Percentiles rank a stretch among this genome's conserved stretches.
These are phyloP conservation scores for Nesometra sesokonis DNA, from an alignment of 35 echinoderm and acorn worm species.

Conservation along the genomic window DNA sequence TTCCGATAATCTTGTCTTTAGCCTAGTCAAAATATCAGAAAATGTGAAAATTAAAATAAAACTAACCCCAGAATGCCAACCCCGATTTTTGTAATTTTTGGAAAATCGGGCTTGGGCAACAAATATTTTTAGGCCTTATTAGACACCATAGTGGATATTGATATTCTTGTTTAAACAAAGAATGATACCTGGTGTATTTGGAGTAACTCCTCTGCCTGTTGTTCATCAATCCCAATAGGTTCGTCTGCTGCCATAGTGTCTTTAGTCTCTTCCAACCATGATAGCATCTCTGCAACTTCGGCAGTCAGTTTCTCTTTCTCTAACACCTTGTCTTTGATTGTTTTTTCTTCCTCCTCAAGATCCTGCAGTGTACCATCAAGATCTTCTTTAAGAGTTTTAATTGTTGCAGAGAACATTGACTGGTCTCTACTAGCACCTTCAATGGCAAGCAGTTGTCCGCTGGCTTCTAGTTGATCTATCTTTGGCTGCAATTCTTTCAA, in stretches of 20 bases:
- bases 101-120: too few relatives aligned
- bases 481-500: neutral
- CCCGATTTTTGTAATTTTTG: too few relatives aligned
- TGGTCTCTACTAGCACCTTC: neutral
- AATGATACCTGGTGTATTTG: slow-evolving; percentile 48
- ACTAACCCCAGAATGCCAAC: too few relatives aligned
- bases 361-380: neutral
- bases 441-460: neutral
- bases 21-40: too few relatives aligned
- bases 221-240: slow-evolving; percentile 27
- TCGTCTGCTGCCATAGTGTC: slow-evolving; percentile 2
- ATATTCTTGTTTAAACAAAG: too few relatives aligned
- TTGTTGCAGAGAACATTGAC: neutral
- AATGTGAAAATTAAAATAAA: too few relatives aligned
- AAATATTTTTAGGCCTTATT: too few relatives aligned
- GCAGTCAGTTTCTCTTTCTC: neutral
- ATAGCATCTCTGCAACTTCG: slow-evolving; percentile 17
- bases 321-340: neutral
- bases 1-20: too few relatives aligned
- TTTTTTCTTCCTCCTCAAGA: neutral
- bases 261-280: slow-evolving; percentile 25
- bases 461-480: neutral
- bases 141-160: too few relatives aligned
- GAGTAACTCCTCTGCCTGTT: slow-evolving; percentile 27
- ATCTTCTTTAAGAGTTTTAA: neutral